These are phyloP conservation scores for Sarcophaga caerulescens DNA, from an alignment of 2,888 invertebrate species.

Conservation along the genomic window DNA sequence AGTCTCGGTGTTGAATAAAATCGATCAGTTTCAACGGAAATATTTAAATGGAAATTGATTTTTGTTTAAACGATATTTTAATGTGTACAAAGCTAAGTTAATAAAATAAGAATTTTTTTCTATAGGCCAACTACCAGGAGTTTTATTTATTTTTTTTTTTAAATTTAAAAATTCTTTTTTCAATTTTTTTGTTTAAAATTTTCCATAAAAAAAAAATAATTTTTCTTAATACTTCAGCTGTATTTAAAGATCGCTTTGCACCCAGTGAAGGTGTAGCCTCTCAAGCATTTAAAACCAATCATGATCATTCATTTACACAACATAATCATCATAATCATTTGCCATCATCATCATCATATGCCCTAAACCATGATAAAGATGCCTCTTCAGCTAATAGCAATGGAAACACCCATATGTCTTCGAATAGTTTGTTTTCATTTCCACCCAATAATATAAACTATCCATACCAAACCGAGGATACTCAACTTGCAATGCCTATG, in stretches of 20 bases:
- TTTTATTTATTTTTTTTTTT: no score
- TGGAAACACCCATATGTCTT: constrained; percentile 71
- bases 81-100: no score
- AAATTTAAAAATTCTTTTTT: no score
- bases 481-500: constrained; percentile 73
- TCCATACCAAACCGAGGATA: constrained; percentile 75
- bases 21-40: no score
- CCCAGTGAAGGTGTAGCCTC: constrained; percentile 79
- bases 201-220: no score
- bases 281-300: constrained; percentile 70
- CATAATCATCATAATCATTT: constrained; percentile 58
- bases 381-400: constrained; percentile 9
- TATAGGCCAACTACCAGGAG: no score
- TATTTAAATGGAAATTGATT: no score
- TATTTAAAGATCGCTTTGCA: constrained; percentile 77
- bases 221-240: constrained; percentile 66
- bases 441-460: constrained; percentile 79
- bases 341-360: constrained; percentile 5
- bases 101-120: no score
- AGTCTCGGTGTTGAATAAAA: no score
- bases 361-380: constrained; percentile 63
- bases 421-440: constrained; percentile 77
- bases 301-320: constrained; percentile 54
- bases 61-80: no score
- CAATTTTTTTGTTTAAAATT: no score